Evolutionary conservation across 1,140 invertebrate genomes (phyloP).

Genomic region (Pseudomyrmex dendroicus): DNA sequence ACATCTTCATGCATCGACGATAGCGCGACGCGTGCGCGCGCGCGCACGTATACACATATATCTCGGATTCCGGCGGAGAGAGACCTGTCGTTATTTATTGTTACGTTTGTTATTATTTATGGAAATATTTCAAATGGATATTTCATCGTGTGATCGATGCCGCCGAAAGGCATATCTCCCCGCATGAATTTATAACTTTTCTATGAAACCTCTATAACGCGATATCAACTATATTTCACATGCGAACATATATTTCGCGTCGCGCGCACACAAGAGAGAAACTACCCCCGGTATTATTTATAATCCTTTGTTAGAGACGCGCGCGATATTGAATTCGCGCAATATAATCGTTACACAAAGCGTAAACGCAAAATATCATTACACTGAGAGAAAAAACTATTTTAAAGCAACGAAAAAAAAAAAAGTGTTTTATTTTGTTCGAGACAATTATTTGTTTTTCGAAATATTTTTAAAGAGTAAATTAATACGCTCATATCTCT

Average conservation of each 20-base stretch:
- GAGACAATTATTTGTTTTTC: too few relatives aligned
- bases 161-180: conserved; percentile 32
- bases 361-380: too few relatives aligned
- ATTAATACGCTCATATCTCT: too few relatives aligned
- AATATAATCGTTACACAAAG: conserved; percentile 11
- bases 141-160: conserved; percentile 52
- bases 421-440: too few relatives aligned
- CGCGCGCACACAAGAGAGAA: background rate
- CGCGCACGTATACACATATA: background rate
- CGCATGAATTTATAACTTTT: conserved; percentile 53
- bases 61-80: conserved; percentile 20
- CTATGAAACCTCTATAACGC: conserved; percentile 49
- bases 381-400: background rate
- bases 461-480: too few relatives aligned
- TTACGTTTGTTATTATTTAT: conserved; percentile 60
- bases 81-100: conserved; percentile 47
- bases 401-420: too few relatives aligned
- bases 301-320: conserved; percentile 32
- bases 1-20: conserved; percentile 53
- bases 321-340: conserved; percentile 8
- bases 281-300: conserved; percentile 16
- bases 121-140: conserved; percentile 49
- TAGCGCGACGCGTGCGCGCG: background rate
- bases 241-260: conserved; percentile 28
- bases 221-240: conserved; percentile 55